A percentile compares a stretch with the other conserved stretches of the same genome.
Evolutionary conservation across 1,140 invertebrate genomes (phyloP).

Genomic region (Atta colombica): DNA sequence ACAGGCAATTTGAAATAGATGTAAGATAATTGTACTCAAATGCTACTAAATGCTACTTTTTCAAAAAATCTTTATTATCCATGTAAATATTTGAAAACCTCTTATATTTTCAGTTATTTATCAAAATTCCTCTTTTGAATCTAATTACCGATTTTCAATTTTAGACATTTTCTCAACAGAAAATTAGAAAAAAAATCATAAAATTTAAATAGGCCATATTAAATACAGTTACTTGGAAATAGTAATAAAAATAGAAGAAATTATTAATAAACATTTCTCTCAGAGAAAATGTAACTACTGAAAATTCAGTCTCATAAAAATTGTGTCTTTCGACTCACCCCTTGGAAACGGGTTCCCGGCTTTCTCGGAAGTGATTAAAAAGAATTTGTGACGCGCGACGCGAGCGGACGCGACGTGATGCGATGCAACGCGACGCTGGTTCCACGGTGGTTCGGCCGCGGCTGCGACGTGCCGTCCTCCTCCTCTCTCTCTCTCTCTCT

Average conservation of each 20-base stretch:
- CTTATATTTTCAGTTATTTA: too few species aligned
- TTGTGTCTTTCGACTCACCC: not conserved
- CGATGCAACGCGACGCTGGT: not conserved
- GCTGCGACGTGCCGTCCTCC: not conserved
- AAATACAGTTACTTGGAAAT: not conserved
- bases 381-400: conserved; percentile 51
- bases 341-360: not conserved
- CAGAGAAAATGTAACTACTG: not conserved
- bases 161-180: too few species aligned
- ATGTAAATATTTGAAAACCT: too few species aligned
- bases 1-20: not conserved
- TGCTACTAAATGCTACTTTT: too few species aligned
- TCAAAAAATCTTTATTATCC: too few species aligned
- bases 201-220: too few species aligned
- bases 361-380: conserved; percentile 56
- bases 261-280: not conserved
- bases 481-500: not conserved
- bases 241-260: conserved; percentile 3
- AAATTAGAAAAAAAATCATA: too few species aligned
- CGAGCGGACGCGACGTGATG: conserved; percentile 12
- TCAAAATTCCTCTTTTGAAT: too few species aligned
- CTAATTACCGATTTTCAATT: too few species aligned
- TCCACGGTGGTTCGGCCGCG: too few species aligned
- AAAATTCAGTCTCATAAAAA: not conserved
- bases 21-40: too few species aligned